Evolutionary conservation across 2,797 vertebrate species (phyloP), one percentile per base, ranked within the genome.

Genomic region (Esox lucius): DNA sequence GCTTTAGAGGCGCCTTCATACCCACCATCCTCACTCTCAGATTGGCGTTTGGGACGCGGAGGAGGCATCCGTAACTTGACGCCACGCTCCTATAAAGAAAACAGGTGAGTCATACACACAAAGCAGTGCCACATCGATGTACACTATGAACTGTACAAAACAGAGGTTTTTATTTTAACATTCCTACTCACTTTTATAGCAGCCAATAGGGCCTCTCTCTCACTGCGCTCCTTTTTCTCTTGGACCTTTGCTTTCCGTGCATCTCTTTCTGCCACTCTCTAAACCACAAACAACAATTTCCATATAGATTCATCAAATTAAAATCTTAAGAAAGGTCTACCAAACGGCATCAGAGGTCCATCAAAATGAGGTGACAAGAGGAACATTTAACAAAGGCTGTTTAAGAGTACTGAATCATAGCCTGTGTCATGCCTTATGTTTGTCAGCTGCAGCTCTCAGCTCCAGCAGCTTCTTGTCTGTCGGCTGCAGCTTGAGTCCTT

Each of bases 391-490:
- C 12, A 13, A 6, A 39, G 35, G 5, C 35, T 39, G 35, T 5
- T 39, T 5, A 39, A 39, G 35, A 3, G 35, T 8, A 39, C 35
- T 39, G 35, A 5, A 12, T 11, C 6, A 11, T 2, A 46, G 56
- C 0, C 19, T 28, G 11, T 48, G 19, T 68, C 70, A 75, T 86
- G 98, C 98, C 95, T 95, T 96, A 46, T 95, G 88, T 84, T 93
- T 97, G 87, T 97, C 96, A 68, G 97, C 96, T 78, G 93, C 90
- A 26, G 90, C 81, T 89, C 96, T 95, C 4, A 93, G 85, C 87
- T 98, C 97, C 89, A 89, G 85, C 24, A 99, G 94, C 76, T 96
- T 98, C 86, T 94, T 95, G 78, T 98, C 96, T 7, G 87, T 91
- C 2, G 95, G 89, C 81, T 96, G 87, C 73, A 90, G 83, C 65